phyloP scores from a whole-genome alignment of 2,888 invertebrate genomes.

The Acanthosepion pharaonis region DNA sequence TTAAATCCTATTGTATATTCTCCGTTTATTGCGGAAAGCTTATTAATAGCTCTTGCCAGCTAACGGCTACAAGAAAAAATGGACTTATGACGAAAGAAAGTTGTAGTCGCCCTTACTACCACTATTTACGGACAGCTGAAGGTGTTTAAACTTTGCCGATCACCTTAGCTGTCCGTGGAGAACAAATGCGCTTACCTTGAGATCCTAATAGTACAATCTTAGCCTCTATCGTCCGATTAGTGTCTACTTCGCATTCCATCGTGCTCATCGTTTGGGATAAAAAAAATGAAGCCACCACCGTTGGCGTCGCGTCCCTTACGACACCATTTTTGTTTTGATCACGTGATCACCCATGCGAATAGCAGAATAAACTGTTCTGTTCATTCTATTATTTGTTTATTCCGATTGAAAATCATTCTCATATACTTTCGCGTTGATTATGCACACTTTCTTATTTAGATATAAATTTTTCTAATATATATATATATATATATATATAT shows the following conservation, averaged over 20 bases:
- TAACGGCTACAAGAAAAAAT: neutral
- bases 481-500: too few relatives aligned
- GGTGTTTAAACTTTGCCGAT: neutral
- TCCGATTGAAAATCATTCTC: neutral
- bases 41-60: too few relatives aligned
- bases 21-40: too few relatives aligned
- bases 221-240: slow-evolving; percentile 76
- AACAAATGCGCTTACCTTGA: slow-evolving; percentile 64
- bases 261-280: slow-evolving; percentile 4
- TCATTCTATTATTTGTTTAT: slow-evolving; percentile 33
- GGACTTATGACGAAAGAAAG: neutral
- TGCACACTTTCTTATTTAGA: too few relatives aligned
- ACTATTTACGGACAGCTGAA: neutral
- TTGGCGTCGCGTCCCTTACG: slow-evolving; percentile 33
- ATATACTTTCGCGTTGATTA: too few relatives aligned
- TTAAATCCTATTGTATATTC: too few relatives aligned
- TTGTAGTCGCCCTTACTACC: neutral
- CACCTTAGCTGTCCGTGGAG: neutral
- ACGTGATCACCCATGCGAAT: neutral
- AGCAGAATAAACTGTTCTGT: neutral
- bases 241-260: slow-evolving; percentile 50
- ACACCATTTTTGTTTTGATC: slow-evolving; percentile 2
- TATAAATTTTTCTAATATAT: too few relatives aligned
- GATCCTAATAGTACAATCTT: slow-evolving; percentile 88
- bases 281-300: neutral